These are phyloP conservation scores for Dusona sp. DNA, from an alignment of 2,888 invertebrate genomes.

Conservation along the genomic window DNA sequence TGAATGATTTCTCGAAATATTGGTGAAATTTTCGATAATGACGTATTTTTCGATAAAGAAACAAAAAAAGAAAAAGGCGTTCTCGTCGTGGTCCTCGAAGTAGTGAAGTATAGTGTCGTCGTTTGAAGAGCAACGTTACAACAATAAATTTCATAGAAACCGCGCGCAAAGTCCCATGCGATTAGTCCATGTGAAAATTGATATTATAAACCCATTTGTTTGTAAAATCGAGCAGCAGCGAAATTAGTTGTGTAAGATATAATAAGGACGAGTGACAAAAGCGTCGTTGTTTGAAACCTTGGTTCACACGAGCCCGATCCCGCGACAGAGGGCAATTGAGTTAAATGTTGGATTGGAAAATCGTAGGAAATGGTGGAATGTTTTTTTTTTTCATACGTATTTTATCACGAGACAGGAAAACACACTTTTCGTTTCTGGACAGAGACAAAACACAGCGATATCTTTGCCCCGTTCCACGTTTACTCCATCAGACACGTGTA, in stretches of 20 bases:
- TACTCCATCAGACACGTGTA: slow-evolving; percentile 34
- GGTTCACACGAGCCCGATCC: slow-evolving; percentile 44
- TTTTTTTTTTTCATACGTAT: slow-evolving; percentile 29
- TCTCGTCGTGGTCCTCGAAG: slow-evolving; percentile 4
- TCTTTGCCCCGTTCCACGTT: slow-evolving; percentile 39
- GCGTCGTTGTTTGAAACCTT: slow-evolving; percentile 6
- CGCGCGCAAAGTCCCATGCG: slow-evolving; percentile 78
- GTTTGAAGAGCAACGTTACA: slow-evolving; percentile 6
- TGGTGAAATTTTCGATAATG: too few relatives aligned
- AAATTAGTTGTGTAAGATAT: slow-evolving; percentile 53
- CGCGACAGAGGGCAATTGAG: slow-evolving; percentile 26
- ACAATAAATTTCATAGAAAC: slow-evolving; percentile 8
- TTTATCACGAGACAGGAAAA: slow-evolving; percentile 24
- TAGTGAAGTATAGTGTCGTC: neutral
- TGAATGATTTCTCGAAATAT: neutral
- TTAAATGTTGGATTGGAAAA: slow-evolving; percentile 8
- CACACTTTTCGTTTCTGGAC: slow-evolving; percentile 29
- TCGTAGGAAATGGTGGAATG: slow-evolving; percentile 14
- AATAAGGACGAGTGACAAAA: slow-evolving; percentile 45
- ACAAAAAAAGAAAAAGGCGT: neutral
- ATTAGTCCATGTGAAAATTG: slow-evolving; percentile 74
- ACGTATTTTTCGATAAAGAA: neutral
- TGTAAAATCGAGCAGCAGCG: slow-evolving; percentile 39
- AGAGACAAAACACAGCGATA: slow-evolving; percentile 44
- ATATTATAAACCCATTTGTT: slow-evolving; percentile 11